Conservation (phyloP, 2,113 vertebrate species). For the Scalopus aquaticus region DNA sequence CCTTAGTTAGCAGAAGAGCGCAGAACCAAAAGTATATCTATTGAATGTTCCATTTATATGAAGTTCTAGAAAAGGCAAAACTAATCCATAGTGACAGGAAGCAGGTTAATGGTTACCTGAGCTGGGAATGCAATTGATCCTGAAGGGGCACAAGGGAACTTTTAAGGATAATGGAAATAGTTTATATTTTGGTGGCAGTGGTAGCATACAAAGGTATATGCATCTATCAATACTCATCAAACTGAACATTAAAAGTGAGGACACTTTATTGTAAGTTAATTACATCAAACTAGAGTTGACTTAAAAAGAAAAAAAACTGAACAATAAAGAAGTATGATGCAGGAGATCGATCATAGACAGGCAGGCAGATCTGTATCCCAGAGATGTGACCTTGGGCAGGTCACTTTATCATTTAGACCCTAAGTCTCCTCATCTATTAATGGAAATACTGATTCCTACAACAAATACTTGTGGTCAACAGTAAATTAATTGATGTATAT, state of each 20-base stretch:
- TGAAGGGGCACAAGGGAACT: neutral
- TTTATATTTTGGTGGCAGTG: neutral
- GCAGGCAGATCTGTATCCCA: neutral
- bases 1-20: neutral
- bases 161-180: neutral
- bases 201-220: neutral
- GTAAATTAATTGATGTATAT: neutral
- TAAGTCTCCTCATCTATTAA: neutral
- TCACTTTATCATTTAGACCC: neutral
- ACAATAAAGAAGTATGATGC: neutral
- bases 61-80: slow-evolving; percentile 10
- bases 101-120: neutral
- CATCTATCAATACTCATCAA: neutral
- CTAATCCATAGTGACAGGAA: neutral
- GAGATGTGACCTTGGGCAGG: neutral
- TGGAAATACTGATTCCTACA: neutral
- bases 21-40: neutral
- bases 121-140: neutral
- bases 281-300: neutral
- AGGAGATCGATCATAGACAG: neutral
- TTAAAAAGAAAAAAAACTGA: slow-evolving; percentile 18
- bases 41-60: neutral
- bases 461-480: neutral
- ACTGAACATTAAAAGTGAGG: neutral
- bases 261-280: neutral